These are phyloP conservation scores for Salminus brasiliensis DNA, from an alignment of 2,113 vertebrate genomes.

Conservation along the genomic window DNA sequence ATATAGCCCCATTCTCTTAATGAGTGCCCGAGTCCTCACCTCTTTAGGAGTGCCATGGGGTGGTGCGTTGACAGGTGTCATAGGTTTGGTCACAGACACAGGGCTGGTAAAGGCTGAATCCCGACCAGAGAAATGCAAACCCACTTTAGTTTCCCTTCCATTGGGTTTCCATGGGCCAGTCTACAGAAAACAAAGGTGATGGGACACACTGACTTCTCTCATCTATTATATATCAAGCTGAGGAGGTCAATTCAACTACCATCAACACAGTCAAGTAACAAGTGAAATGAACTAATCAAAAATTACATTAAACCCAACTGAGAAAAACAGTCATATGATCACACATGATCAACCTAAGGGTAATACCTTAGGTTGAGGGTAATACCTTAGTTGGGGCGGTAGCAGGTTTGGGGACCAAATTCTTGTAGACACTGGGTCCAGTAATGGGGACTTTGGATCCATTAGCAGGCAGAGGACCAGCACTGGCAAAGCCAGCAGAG, in stretches of 20 bases:
- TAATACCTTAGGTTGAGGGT: too few species aligned
- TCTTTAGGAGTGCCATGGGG: constrained; percentile 91
- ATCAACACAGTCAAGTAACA: neutral
- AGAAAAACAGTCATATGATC: too few species aligned
- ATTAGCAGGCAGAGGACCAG: constrained; percentile 88
- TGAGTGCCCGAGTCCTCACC: constrained; percentile 73
- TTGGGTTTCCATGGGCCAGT: constrained; percentile 93
- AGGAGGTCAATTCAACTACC: neutral
- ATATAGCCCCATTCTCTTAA: neutral
- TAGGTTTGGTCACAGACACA: constrained; percentile 92
- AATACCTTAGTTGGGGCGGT: constrained; percentile 93
- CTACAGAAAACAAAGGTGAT: constrained; percentile 66
- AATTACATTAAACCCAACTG: too few species aligned
- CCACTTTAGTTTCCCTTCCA: constrained; percentile 90
- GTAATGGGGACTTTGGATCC: constrained; percentile 88
- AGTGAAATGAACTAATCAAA: neutral
- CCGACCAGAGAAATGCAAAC: constrained; percentile 88
- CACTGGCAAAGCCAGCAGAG: constrained; percentile 92
- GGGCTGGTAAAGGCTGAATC: constrained; percentile 98
- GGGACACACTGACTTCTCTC: neutral
- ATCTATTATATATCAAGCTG: neutral
- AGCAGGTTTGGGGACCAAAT: constrained; percentile 95
- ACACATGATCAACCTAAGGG: too few species aligned
- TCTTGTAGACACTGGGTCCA: constrained; percentile 97
- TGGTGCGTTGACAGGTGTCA: constrained; percentile 83